Evolutionary conservation across 1,140 invertebrate species (phyloP).

Genomic region (Varroa destructor): DNA sequence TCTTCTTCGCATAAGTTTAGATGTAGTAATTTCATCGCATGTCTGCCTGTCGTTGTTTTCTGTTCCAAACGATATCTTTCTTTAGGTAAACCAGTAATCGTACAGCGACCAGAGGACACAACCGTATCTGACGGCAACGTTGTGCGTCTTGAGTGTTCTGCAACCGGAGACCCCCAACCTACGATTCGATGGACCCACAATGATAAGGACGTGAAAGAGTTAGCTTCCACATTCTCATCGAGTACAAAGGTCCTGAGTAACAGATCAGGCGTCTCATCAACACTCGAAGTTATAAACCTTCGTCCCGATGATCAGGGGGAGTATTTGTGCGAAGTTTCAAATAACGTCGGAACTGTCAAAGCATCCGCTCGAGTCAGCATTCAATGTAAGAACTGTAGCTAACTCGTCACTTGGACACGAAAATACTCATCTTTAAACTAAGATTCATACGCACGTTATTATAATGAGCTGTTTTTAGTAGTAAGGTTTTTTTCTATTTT

Average conservation of each 20-base stretch:
- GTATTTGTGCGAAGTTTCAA: constrained; percentile 41
- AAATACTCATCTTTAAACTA: too few species aligned
- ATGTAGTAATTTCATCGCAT: too few species aligned
- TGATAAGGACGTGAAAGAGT: constrained; percentile 35
- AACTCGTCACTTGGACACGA: too few species aligned
- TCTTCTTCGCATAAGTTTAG: too few species aligned
- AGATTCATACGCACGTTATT: too few species aligned
- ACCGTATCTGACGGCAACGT: constrained; percentile 28
- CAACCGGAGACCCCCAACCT: constrained; percentile 34
- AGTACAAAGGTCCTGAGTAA: not conserved
- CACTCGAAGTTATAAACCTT: constrained; percentile 1
- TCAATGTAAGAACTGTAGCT: constrained; percentile 34
- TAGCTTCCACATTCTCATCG: not conserved
- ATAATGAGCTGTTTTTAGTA: too few species aligned
- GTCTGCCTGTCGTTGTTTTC: too few species aligned
- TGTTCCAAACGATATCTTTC: not conserved
- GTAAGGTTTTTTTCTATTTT: constrained; percentile 30
- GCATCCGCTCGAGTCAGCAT: constrained; percentile 40
- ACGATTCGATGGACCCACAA: constrained; percentile 30
- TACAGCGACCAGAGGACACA: constrained; percentile 1
- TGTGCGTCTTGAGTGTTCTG: constrained; percentile 31
- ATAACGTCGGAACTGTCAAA: constrained; percentile 39
- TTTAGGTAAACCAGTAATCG: constrained; percentile 14
- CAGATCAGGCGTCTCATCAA: constrained; percentile 8
- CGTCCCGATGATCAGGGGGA: constrained; percentile 44